Evolutionary conservation across 2,888 invertebrate genomes (phyloP).

Genomic region (Ramazzottius varieornatus): DNA sequence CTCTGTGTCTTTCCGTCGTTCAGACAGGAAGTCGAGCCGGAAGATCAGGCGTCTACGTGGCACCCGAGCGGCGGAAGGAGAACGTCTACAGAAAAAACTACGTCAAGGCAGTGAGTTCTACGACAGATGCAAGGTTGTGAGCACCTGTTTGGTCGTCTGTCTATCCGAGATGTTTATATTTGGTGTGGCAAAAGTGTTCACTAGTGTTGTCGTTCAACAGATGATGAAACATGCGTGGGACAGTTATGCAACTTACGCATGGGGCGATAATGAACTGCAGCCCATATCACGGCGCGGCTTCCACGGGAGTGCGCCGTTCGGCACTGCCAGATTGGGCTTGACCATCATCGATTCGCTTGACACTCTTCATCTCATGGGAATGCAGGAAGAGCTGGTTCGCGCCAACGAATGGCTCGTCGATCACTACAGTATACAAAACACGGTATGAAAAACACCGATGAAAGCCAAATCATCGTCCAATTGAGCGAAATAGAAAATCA

Average conservation of each 20-base stretch:
- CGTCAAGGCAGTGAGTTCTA: too few relatives aligned
- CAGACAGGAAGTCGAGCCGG: too few relatives aligned
- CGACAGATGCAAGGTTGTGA: too few relatives aligned
- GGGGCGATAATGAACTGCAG: constrained; percentile 90
- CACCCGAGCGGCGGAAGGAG: background rate
- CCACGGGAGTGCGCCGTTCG: constrained; percentile 30
- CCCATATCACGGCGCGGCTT: constrained; percentile 59
- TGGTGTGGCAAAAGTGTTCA: too few relatives aligned
- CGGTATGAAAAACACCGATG: constrained; percentile 17
- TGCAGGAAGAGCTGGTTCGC: constrained; percentile 68
- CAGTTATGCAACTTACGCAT: constrained; percentile 80
- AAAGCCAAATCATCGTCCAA: background rate
- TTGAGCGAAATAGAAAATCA: too few relatives aligned
- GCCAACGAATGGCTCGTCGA: constrained; percentile 77
- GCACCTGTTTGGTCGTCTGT: too few relatives aligned
- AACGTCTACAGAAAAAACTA: background rate
- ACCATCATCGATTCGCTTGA: constrained; percentile 89
- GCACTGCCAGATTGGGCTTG: constrained; percentile 54
- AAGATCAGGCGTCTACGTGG: too few relatives aligned
- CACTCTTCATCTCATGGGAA: constrained; percentile 83
- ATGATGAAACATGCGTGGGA: constrained; percentile 98
- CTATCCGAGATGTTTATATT: too few relatives aligned
- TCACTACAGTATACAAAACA: constrained; percentile 39
- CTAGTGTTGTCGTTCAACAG: too few relatives aligned
- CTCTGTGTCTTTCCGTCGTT: too few relatives aligned